These are phyloP conservation scores for Oscheius onirici DNA, from an alignment of 2,888 invertebrate species.

Conservation along the genomic window DNA sequence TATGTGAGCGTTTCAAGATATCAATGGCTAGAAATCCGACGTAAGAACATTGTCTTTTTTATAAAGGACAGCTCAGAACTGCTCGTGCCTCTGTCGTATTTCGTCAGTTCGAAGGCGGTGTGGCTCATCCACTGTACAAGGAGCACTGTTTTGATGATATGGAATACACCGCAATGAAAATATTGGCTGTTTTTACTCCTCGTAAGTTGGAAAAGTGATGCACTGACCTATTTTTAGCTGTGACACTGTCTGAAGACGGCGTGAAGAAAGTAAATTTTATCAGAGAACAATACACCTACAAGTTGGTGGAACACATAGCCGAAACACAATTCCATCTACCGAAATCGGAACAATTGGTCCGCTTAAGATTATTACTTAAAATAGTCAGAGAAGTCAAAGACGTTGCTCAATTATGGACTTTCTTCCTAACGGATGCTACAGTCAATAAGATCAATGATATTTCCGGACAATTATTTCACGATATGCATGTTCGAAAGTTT, in stretches of 20 bases:
- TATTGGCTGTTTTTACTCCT: not conserved
- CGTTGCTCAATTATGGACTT: too few relatives aligned
- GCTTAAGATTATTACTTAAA: not conserved
- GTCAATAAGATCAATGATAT: too few relatives aligned
- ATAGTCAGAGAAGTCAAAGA: too few relatives aligned
- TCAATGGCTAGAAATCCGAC: not conserved
- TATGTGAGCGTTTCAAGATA: not conserved
- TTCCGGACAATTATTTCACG: too few relatives aligned
- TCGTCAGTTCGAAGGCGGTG: not conserved
- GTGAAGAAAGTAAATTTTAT: not conserved
- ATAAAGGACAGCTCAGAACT: not conserved
- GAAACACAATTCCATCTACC: not conserved
- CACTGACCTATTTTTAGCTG: not conserved
- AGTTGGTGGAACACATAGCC: not conserved
- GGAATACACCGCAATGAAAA: not conserved
- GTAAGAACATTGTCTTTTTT: not conserved
- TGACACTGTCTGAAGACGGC: not conserved
- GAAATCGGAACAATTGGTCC: conserved; percentile 1
- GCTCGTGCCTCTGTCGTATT: not conserved
- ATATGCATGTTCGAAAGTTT: too few relatives aligned
- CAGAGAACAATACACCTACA: not conserved
- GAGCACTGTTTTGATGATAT: conserved; percentile 12
- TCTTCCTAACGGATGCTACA: too few relatives aligned
- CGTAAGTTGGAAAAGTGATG: not conserved
- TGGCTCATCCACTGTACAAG: not conserved